These are phyloP conservation scores for Rotaria macrura DNA, from an alignment of 2,888 invertebrate genomes.

Conservation along the genomic window DNA sequence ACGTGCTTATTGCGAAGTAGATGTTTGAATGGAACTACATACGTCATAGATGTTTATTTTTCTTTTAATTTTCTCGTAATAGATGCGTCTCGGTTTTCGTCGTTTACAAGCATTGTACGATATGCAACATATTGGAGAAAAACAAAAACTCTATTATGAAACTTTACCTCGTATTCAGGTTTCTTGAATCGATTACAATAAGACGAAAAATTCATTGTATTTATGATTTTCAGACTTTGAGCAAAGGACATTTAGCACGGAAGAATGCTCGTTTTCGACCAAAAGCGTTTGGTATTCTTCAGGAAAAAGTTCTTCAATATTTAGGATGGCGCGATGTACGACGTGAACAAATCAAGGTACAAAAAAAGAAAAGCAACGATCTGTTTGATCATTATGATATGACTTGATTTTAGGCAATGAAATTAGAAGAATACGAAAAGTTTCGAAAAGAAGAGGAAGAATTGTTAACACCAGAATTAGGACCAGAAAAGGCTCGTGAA, in stretches of 20 bases:
- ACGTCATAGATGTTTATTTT: slow-evolving; percentile 47
- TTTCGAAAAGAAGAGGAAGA: background rate
- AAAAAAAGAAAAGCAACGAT: background rate
- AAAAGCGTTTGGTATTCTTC: slow-evolving; percentile 69
- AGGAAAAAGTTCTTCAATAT: slow-evolving; percentile 77
- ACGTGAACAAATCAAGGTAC: slow-evolving; percentile 56
- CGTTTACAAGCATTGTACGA: slow-evolving; percentile 32
- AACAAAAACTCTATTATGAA: slow-evolving; percentile 13
- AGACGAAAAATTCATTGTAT: background rate
- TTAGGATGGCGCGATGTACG: slow-evolving; percentile 74
- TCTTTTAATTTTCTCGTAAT: slow-evolving; percentile 69
- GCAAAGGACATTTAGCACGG: background rate
- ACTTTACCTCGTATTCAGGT: slow-evolving; percentile 38
- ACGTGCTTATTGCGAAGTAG: slow-evolving; percentile 16
- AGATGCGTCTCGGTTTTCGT: slow-evolving; percentile 32
- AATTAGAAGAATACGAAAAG: slow-evolving; percentile 7
- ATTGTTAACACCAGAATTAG: background rate
- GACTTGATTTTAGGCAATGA: background rate
- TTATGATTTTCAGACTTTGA: background rate
- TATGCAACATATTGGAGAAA: slow-evolving; percentile 1
- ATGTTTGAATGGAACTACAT: background rate
- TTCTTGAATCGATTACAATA: slow-evolving; percentile 67
- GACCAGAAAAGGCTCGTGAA: background rate
- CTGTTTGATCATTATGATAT: too few relatives aligned
- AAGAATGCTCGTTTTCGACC: slow-evolving; percentile 21